Conservation (phyloP, 2,888 invertebrate genomes). For the Mythimna lalbum region DNA sequence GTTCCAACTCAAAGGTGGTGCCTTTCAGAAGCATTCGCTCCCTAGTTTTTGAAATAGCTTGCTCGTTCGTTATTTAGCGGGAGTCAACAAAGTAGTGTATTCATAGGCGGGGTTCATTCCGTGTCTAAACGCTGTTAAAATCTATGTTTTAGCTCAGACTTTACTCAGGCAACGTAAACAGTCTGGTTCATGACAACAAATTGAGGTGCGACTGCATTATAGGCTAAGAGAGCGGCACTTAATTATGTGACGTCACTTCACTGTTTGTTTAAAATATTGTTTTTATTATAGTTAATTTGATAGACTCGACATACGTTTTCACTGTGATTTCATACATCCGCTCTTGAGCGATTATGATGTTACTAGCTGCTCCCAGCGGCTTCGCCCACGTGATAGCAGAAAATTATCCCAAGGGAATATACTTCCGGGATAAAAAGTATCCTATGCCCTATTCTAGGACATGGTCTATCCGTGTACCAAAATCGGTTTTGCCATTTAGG, state of each 20-base stretch:
- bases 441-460: too few relatives aligned
- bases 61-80: conserved; percentile 27
- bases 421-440: too few relatives aligned
- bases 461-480: too few relatives aligned
- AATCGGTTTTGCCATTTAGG: too few relatives aligned
- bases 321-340: too few relatives aligned
- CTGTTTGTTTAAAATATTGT: background rate
- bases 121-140: conserved; percentile 63
- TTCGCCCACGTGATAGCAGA: too few relatives aligned
- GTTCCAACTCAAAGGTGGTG: conserved; percentile 36
- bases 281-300: too few relatives aligned
- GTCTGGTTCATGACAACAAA: conserved; percentile 38
- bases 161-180: conserved; percentile 58
- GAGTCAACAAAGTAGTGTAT: conserved; percentile 53
- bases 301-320: too few relatives aligned
- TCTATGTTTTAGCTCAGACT: conserved; percentile 59
- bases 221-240: conserved; percentile 33
- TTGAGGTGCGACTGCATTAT: conserved; percentile 51
- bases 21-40: conserved; percentile 26
- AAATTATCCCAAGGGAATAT: too few relatives aligned
- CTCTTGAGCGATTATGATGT: too few relatives aligned
- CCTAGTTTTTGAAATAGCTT: conserved; percentile 31
- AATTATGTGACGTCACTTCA: background rate
- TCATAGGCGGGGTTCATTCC: conserved; percentile 53
- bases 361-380: too few relatives aligned